phyloP scores from a whole-genome alignment of 2,888 invertebrate genomes.

The Mythimna vitellina region DNA sequence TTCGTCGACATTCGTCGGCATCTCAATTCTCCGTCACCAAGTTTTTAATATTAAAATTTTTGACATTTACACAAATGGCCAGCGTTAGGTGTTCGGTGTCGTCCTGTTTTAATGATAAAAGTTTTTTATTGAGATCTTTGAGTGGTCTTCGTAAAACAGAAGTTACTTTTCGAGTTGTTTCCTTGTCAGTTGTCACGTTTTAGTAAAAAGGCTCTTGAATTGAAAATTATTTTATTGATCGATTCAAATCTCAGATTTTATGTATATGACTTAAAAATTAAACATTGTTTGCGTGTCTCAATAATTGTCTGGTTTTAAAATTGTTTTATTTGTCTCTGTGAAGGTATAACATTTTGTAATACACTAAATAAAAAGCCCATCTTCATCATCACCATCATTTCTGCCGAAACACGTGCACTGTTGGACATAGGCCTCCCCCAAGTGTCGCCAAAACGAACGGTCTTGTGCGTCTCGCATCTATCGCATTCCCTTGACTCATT shows the following conservation, averaged over 20 bases:
- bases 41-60: slow-evolving; percentile 45
- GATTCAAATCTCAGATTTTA: not conserved
- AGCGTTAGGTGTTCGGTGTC: slow-evolving; percentile 29
- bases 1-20: slow-evolving; percentile 35
- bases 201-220: not conserved
- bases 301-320: not conserved
- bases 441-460: too few species aligned
- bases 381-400: too few species aligned
- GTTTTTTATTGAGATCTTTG: slow-evolving; percentile 58
- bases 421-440: too few species aligned
- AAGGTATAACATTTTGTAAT: not conserved
- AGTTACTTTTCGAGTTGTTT: slow-evolving; percentile 36
- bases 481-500: too few species aligned
- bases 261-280: not conserved
- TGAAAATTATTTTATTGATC: not conserved
- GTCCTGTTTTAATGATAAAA: slow-evolving; percentile 61
- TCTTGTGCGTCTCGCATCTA: too few species aligned
- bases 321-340: not conserved
- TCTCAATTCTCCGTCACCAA: slow-evolving; percentile 48
- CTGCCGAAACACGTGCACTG: too few species aligned
- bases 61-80: slow-evolving; percentile 50
- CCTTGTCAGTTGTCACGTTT: slow-evolving; percentile 32
- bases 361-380: not conserved
- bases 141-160: slow-evolving; percentile 49
- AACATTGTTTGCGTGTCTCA: not conserved